A percentile compares a stretch with the other conserved stretches of the same genome.
Conservation (phyloP, 2,888 invertebrate species). For the Carabus problematicus region DNA sequence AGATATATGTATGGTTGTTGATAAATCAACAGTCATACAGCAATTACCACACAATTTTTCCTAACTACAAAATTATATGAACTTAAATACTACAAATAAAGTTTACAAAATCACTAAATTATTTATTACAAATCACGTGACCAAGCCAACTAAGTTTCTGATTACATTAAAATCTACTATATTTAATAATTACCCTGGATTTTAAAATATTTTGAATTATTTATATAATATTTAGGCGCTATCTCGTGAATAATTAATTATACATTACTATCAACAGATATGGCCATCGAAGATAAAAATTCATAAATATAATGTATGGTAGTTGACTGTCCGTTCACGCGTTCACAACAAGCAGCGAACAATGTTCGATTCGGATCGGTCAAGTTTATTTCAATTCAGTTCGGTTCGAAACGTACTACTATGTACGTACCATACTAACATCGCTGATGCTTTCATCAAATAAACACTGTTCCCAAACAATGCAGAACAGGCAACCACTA, state of each 20-base stretch:
- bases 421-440: not conserved
- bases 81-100: conserved; percentile 31
- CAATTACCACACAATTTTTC: conserved; percentile 26
- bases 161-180: conserved; percentile 23
- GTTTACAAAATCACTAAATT: conserved; percentile 28
- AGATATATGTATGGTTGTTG: conserved; percentile 13
- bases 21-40: conserved; percentile 25
- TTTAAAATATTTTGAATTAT: conserved; percentile 16
- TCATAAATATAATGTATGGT: conserved; percentile 15
- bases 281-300: conserved; percentile 26
- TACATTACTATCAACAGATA: conserved; percentile 25
- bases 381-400: not conserved
- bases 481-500: too few relatives aligned
- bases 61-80: conserved; percentile 30
- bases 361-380: too few relatives aligned
- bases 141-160: conserved; percentile 24
- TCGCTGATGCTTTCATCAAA: conserved; percentile 1
- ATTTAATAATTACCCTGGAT: conserved; percentile 30
- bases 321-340: conserved; percentile 6
- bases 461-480: too few relatives aligned
- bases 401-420: conserved; percentile 4
- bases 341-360: not conserved
- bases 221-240: too few relatives aligned
- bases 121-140: conserved; percentile 30
- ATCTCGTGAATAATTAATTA: conserved; percentile 1